Evolutionary conservation across 1,140 invertebrate species (phyloP).

Genomic region (Apis laboriosa): DNA sequence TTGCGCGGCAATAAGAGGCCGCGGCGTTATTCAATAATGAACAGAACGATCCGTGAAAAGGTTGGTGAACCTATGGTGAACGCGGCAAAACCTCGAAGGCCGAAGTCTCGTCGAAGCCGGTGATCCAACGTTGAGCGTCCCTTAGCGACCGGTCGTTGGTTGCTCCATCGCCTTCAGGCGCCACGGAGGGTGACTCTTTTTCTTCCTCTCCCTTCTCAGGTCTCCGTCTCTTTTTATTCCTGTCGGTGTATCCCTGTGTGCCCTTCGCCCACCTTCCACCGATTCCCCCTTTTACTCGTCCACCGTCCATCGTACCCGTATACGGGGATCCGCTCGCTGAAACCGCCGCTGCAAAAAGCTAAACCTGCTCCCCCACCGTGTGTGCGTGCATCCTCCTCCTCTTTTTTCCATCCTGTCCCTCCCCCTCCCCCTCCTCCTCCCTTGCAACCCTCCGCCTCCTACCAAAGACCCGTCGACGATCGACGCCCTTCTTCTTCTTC

Average conservation of each 20-base stretch:
- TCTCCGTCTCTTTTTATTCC: slow-evolving; percentile 12
- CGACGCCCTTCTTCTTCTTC: background rate
- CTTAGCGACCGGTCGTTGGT: slow-evolving; percentile 67
- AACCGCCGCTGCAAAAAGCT: slow-evolving; percentile 70
- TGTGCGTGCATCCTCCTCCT: slow-evolving; percentile 32
- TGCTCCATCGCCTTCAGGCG: slow-evolving; percentile 62
- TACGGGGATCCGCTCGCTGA: slow-evolving; percentile 73
- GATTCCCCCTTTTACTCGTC: slow-evolving; percentile 9
- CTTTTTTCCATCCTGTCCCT: slow-evolving; percentile 59
- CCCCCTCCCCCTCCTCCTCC: background rate
- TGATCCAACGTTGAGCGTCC: slow-evolving; percentile 59
- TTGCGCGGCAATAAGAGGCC: background rate
- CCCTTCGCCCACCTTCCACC: slow-evolving; percentile 12
- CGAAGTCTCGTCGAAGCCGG: slow-evolving; percentile 47
- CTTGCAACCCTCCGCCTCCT: slow-evolving; percentile 30
- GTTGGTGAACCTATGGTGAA: slow-evolving; percentile 63
- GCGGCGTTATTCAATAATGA: slow-evolving; percentile 49
- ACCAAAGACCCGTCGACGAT: background rate
- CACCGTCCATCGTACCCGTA: slow-evolving; percentile 60
- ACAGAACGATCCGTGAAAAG: slow-evolving; percentile 44
- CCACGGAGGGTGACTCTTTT: slow-evolving; percentile 69
- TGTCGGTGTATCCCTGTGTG: slow-evolving; percentile 7
- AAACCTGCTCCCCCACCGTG: slow-evolving; percentile 66
- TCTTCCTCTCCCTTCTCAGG: slow-evolving; percentile 59
- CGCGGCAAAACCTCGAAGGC: slow-evolving; percentile 66